These are phyloP conservation scores for Zaprionus lachaisei DNA, from an alignment of 1,140 invertebrate species.

Conservation along the genomic window DNA sequence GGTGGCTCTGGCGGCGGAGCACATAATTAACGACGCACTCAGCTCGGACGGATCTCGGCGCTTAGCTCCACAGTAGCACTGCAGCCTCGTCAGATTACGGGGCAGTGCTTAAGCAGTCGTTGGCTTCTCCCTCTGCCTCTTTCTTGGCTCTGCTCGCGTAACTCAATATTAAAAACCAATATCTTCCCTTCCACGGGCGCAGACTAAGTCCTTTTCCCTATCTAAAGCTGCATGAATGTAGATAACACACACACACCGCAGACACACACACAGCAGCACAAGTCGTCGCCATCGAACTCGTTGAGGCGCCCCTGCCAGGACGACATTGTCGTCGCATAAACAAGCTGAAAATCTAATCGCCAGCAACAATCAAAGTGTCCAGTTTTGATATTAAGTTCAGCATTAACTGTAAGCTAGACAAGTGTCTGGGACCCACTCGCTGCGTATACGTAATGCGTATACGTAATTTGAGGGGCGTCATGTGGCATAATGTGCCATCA, in stretches of 20 bases:
- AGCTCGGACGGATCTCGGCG: slow-evolving; percentile 37
- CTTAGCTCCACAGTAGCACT: slow-evolving; percentile 45
- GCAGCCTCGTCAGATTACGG: slow-evolving; percentile 22
- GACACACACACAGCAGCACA: neutral
- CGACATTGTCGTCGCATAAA: slow-evolving; percentile 21
- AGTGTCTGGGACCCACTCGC: slow-evolving; percentile 46
- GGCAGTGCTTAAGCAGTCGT: neutral
- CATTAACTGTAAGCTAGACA: slow-evolving; percentile 54
- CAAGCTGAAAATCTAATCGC: slow-evolving; percentile 67
- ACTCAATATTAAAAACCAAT: slow-evolving; percentile 82
- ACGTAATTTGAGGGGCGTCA: slow-evolving; percentile 77
- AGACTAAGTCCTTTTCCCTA: neutral
- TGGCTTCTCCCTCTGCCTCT: neutral
- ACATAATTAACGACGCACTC: slow-evolving; percentile 39
- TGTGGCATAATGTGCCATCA: slow-evolving; percentile 77
- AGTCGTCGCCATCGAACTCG: neutral
- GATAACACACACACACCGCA: slow-evolving; percentile 29
- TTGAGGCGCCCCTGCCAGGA: slow-evolving; percentile 15
- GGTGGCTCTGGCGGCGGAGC: slow-evolving; percentile 52
- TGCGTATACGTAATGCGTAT: slow-evolving; percentile 68
- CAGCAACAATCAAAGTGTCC: slow-evolving; percentile 72
- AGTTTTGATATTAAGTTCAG: slow-evolving; percentile 64
- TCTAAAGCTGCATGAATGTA: slow-evolving; percentile 47
- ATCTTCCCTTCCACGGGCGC: slow-evolving; percentile 41
- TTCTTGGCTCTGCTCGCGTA: slow-evolving; percentile 52